phyloP scores from a whole-genome alignment of 23 tunicate species.

The Corella eumyota region DNA sequence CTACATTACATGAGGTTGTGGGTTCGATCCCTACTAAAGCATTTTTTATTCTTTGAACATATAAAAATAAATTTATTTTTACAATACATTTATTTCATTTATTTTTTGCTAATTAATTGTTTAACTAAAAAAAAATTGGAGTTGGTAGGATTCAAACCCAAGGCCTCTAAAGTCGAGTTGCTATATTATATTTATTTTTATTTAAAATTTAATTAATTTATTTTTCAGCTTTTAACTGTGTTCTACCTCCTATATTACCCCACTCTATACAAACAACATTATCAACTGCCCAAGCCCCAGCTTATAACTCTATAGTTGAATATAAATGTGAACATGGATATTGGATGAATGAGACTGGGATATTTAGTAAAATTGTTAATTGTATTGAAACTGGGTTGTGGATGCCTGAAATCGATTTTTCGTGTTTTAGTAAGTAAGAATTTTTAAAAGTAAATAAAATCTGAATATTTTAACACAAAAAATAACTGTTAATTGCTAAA shows the following conservation, averaged over 20 bases:
- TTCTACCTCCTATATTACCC: not conserved
- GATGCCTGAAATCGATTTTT: slow-evolving; percentile 47
- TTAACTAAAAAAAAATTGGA: no score
- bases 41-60: no score
- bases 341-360: slow-evolving; percentile 19
- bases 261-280: not conserved
- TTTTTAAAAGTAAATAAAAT: not conserved
- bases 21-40: no score
- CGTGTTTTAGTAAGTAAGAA: slow-evolving; percentile 21
- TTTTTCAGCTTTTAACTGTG: slow-evolving; percentile 43
- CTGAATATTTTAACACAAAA: not conserved
- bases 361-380: slow-evolving; percentile 9
- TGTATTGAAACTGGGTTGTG: slow-evolving; percentile 59
- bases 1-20: no score
- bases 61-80: no score
- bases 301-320: slow-evolving; percentile 19
- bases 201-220: no score
- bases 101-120: no score
- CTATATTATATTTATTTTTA: no score
- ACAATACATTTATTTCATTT: no score
- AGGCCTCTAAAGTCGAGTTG: no score
- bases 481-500: not conserved
- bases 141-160: no score
- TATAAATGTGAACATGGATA: slow-evolving; percentile 26
- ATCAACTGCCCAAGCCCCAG: slow-evolving; percentile 9